Evolutionary conservation across 2,113 vertebrate genomes (phyloP).

Genomic region (Urocolius indicus): DNA sequence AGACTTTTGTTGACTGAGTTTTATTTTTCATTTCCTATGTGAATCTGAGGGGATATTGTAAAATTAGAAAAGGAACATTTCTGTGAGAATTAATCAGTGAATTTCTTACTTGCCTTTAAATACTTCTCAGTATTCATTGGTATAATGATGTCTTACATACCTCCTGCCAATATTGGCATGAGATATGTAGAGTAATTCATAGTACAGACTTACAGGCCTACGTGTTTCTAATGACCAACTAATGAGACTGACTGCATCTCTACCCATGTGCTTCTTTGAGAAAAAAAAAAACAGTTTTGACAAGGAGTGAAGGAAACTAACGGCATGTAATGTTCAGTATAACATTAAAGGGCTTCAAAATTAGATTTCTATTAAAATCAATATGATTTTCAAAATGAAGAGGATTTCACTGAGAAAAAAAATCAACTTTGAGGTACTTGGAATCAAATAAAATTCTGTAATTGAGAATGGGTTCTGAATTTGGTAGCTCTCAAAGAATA

Average conservation of each 20-base stretch:
- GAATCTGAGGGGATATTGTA: not conserved
- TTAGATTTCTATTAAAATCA: not conserved
- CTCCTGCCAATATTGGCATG: not conserved
- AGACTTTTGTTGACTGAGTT: not conserved
- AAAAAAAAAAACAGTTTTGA: not conserved
- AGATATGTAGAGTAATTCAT: not conserved
- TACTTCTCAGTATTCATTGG: not conserved
- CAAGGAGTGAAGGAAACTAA: not conserved
- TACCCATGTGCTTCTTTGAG: not conserved
- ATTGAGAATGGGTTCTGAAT: rapidly evolving
- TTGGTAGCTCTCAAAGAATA: not conserved
- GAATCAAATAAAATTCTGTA: not conserved
- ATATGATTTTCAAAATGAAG: not conserved
- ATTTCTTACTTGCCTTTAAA: not conserved
- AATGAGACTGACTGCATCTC: not conserved
- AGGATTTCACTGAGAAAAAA: not conserved
- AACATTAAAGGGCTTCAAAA: not conserved
- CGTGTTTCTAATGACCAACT: not conserved
- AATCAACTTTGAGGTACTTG: rapidly evolving
- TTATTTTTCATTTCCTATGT: not conserved
- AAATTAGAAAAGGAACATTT: not conserved
- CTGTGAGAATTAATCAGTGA: not conserved
- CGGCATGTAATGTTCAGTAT: not conserved
- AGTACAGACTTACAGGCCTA: not conserved
- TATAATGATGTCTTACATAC: not conserved